phyloP scores from a whole-genome alignment of 2,113 vertebrate genomes.

The Acanthisitta chloris region DNA sequence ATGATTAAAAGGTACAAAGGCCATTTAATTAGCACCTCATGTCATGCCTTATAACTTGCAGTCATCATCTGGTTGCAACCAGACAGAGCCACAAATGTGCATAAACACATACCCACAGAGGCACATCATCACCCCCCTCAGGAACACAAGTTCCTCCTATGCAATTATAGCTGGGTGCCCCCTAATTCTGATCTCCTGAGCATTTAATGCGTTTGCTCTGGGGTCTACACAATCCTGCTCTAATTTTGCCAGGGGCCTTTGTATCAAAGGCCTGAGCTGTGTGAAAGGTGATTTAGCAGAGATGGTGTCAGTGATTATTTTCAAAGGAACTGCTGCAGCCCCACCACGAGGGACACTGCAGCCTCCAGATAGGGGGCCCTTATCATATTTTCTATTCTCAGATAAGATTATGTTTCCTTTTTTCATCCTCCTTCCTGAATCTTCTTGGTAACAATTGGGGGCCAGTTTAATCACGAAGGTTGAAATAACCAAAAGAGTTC shows the following conservation, averaged over 20 bases:
- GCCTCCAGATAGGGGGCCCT: slow-evolving; percentile 71
- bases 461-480: slow-evolving; percentile 61
- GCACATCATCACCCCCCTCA: neutral
- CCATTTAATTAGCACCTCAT: neutral
- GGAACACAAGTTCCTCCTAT: neutral
- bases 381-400: slow-evolving; percentile 73
- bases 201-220: slow-evolving; percentile 64
- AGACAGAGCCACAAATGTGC: neutral
- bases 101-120: neutral
- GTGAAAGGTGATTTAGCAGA: slow-evolving; percentile 75
- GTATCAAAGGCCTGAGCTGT: slow-evolving; percentile 72
- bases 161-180: slow-evolving; percentile 59
- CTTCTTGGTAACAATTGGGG: slow-evolving; percentile 72
- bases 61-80: neutral
- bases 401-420: slow-evolving; percentile 76
- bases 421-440: slow-evolving; percentile 74
- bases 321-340: slow-evolving; percentile 72
- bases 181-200: slow-evolving; percentile 64
- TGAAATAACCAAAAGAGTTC: slow-evolving; percentile 64
- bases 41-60: neutral
- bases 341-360: slow-evolving; percentile 74
- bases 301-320: slow-evolving; percentile 72
- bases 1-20: neutral
- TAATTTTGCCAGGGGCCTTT: slow-evolving; percentile 71
- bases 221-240: slow-evolving; percentile 64